Conservation (phyloP, 2,888 invertebrate genomes). For the Homarus gammarus region DNA sequence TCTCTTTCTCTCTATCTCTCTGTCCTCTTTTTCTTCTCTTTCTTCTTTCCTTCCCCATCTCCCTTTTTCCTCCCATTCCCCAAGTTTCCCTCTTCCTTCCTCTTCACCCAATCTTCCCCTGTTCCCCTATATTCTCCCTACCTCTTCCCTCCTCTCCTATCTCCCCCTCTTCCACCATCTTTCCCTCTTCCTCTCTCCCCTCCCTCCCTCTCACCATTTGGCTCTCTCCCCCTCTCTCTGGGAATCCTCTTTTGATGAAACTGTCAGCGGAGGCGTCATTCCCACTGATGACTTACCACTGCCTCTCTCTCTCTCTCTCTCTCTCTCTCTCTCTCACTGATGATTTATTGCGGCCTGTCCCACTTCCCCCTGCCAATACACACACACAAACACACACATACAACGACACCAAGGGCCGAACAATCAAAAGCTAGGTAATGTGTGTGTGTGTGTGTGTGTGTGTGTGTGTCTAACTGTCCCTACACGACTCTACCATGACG, state of each 20-base stretch:
- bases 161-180: not conserved
- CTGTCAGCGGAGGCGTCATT: constrained; percentile 33
- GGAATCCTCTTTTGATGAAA: constrained; percentile 44
- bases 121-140: not conserved
- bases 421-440: too few relatives aligned
- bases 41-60: not conserved
- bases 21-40: not conserved
- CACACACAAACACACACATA: too few relatives aligned
- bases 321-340: not conserved
- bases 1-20: not conserved
- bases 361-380: too few relatives aligned
- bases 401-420: too few relatives aligned
- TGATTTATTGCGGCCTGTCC: not conserved
- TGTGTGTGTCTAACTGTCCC: too few relatives aligned
- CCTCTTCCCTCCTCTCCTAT: not conserved
- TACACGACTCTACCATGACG: too few relatives aligned
- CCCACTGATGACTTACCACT: constrained; percentile 32
- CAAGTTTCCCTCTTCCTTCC: too few relatives aligned
- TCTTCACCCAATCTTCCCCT: not conserved
- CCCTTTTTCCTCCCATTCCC: not conserved
- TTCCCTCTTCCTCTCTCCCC: not conserved
- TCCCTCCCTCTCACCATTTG: not conserved
- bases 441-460: too few relatives aligned
- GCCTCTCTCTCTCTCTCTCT: constrained; percentile 7
- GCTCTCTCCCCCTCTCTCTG: constrained; percentile 12